phyloP scores from a whole-genome alignment of 2,113 vertebrate species.

The Oryzias melastigma region DNA sequence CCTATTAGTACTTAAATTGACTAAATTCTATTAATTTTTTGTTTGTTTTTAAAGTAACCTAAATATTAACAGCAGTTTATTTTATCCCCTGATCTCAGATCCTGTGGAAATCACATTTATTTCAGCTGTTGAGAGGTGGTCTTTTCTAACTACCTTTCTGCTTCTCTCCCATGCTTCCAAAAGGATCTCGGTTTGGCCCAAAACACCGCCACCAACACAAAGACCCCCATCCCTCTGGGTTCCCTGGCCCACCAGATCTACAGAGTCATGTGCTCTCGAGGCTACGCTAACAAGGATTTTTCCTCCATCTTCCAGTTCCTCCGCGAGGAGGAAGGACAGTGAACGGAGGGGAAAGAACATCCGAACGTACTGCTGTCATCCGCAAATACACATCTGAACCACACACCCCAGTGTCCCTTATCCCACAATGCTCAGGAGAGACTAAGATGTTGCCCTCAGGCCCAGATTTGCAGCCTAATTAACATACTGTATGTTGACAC shows the following conservation, averaged over 20 bases:
- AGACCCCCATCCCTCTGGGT: slow-evolving; percentile 88
- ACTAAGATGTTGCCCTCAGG: slow-evolving; percentile 44
- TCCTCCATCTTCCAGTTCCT: slow-evolving; percentile 97
- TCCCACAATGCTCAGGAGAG: slow-evolving; percentile 61
- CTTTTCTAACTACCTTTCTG: background rate
- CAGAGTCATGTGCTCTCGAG: slow-evolving; percentile 93
- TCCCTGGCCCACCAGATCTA: slow-evolving; percentile 95
- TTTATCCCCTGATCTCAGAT: background rate
- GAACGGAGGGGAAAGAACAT: slow-evolving; percentile 38
- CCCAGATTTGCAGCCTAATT: slow-evolving; percentile 45
- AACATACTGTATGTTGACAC: slow-evolving; percentile 44
- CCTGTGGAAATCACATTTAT: background rate
- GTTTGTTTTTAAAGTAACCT: too few relatives aligned
- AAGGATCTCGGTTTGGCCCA: slow-evolving; percentile 97
- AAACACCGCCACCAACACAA: slow-evolving; percentile 91
- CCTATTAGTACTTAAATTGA: too few relatives aligned
- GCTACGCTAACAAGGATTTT: slow-evolving; percentile 97
- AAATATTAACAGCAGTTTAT: too few relatives aligned
- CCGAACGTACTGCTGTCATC: slow-evolving; percentile 28
- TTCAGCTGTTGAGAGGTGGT: background rate
- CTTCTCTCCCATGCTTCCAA: background rate
- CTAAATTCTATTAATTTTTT: too few relatives aligned
- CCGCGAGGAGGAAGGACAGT: slow-evolving; percentile 91
- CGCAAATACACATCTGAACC: slow-evolving; percentile 20
- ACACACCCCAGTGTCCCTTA: slow-evolving; percentile 51